Percentiles rank a stretch among this genome's conserved stretches.
phyloP scores from a whole-genome alignment of 2,797 vertebrate genomes.

The Pipistrellus nathusii region DNA sequence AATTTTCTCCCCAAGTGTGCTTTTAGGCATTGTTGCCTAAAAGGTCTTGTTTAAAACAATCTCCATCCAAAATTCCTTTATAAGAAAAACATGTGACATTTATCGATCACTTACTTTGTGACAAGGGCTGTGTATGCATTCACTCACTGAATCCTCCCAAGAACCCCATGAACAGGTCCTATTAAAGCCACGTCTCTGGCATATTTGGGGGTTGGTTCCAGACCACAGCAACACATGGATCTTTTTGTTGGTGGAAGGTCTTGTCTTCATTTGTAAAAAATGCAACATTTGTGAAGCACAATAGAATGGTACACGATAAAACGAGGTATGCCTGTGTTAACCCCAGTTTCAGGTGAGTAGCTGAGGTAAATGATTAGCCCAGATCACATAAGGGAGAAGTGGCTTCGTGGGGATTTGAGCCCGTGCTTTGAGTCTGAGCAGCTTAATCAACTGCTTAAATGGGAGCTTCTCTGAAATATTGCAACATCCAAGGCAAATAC shows the following conservation, averaged over 20 bases:
- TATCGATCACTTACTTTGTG: not conserved
- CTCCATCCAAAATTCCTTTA: not conserved
- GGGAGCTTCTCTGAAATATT: not conserved
- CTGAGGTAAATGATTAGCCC: not conserved
- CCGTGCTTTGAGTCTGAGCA: not conserved
- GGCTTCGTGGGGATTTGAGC: not conserved
- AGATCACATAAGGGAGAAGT: not conserved
- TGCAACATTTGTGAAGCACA: not conserved
- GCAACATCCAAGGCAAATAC: not conserved
- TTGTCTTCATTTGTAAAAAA: not conserved
- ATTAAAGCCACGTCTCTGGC: not conserved
- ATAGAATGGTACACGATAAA: not conserved
- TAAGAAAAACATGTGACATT: not conserved
- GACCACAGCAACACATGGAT: not conserved
- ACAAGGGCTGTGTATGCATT: not conserved
- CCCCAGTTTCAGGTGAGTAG: not conserved
- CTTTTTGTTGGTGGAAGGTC: not conserved
- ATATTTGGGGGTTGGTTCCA: not conserved
- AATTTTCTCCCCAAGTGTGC: not conserved
- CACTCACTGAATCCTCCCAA: not conserved
- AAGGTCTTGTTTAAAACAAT: not conserved
- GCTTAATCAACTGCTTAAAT: slow-evolving; percentile 14
- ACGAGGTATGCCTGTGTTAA: not conserved
- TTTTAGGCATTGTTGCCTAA: not conserved
- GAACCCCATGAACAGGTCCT: not conserved